Evolutionary conservation across 2,797 vertebrate genomes (phyloP), one percentile per base, ranked within the genome.

Genomic region (Sebastiscus albofasciatus): DNA sequence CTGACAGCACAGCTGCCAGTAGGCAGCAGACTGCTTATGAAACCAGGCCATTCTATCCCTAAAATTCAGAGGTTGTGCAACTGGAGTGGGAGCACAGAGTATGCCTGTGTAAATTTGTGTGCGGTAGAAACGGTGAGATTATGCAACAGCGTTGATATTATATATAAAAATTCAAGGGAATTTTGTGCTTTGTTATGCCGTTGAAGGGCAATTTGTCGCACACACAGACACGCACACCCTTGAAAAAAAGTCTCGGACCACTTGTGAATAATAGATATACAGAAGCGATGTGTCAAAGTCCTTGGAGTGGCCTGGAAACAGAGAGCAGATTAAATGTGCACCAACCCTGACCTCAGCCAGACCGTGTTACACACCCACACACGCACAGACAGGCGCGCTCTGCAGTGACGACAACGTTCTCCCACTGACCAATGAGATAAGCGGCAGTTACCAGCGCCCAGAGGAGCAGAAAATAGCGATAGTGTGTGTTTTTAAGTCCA

Each of bases 291-390:
- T 85, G 91, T 93, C 90, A 88, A 87, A 94, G 92, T 93, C 90
- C 87, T 90, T 92, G 88, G 88, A 89, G 90, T 89, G 90, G 88
- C 89, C 89, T 93, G 94, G 92, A 94, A 94, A 92, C 91, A 80
- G 60, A 78, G 80, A 90, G 87, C 79, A 86, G 93, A 94, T 95
- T 92, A 92, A 91, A 93, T 91, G 86, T 88, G 88, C 89, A 86
- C 89, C 71, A 81, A 80, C 81, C 79, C 85, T 92, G 93, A 94
- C 92, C 91, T 86, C 89, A 85, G 80, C 75, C 89, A 85, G 93
- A 84, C 91, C 58, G 14, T 72, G 81, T 92, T 92, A 92, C 92
- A 86, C 80, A 79, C 83, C 13, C 74, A 77, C 79, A 73, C 87
- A 80, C 62, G 10, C 77, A 61, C 83, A 72, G 81, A 81, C 56